A percentile compares a stretch with the other conserved stretches of the same genome.
These are phyloP conservation scores for Pollachius pollachius DNA, from an alignment of 2,113 vertebrate species.

Conservation along the genomic window DNA sequence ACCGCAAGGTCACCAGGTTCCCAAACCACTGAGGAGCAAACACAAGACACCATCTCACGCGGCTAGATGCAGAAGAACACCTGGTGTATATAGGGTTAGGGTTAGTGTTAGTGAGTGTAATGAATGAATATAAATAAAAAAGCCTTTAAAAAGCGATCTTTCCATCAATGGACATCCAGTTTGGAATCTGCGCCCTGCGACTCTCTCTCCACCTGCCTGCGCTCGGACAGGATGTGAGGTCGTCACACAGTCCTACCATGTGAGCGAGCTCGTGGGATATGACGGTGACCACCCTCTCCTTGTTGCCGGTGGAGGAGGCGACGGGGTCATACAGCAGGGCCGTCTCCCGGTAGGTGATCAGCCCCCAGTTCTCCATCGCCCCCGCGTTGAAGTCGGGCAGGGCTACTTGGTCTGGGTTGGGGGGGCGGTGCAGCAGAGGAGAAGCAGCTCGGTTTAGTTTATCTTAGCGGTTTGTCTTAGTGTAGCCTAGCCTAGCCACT, in stretches of 20 bases:
- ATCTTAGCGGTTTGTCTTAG: not conserved
- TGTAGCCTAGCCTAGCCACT: not conserved
- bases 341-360: constrained; percentile 91
- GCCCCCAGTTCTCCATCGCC: constrained; percentile 98
- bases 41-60: not conserved
- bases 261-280: constrained; percentile 91
- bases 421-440: not conserved
- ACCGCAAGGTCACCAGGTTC: constrained; percentile 88
- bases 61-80: not conserved
- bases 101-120: no score
- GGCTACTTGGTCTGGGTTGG: constrained; percentile 83
- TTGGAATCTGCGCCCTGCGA: not conserved
- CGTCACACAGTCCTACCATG: constrained; percentile 75
- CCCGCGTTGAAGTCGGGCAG: constrained; percentile 90
- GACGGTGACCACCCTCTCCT: constrained; percentile 80
- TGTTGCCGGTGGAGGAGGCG: constrained; percentile 83
- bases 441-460: not conserved
- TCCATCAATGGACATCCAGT: no score
- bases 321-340: constrained; percentile 73
- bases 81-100: not conserved
- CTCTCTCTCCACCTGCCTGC: no score
- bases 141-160: no score
- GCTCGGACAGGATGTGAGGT: not conserved
- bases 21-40: constrained; percentile 86
- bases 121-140: no score